Base-by-base conservation (phyloP, 2,888 invertebrate genomes). In the Zele albiditarsus region DNA sequence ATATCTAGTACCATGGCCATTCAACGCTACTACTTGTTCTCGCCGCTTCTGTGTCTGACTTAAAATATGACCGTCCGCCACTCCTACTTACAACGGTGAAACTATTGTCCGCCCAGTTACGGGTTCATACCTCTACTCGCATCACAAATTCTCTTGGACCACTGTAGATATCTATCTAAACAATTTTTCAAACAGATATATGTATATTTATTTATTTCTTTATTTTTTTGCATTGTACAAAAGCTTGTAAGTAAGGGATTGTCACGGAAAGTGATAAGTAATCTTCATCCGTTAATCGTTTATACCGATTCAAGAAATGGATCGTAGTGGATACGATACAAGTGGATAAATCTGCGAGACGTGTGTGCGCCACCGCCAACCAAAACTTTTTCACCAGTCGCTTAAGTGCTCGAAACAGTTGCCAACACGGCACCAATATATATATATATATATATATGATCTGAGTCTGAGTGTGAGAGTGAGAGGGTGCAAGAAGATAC, bases 1-100 rank as follows among this genome's bases (percentile, higher is more conserved):
- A 53, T 53, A 53, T 53, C 53, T 23, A 58, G 63, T 38, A 68
- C 70, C 62, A 62, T 20, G 68, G 71, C 74, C 75, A 79, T 77
- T 73, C 79, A 79, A 67, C 77, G 79, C 80, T 83, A 81, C 80
- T 79, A 81, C 84, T 85, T 84, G 84, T 84, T 83, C 82, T 75
- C 80, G 72, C 80, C 78, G 82, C 78, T 83, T 77, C 87, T 88
- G 88, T 84, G 84, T 81, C 83, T 87, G 88, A 87, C 88, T 87
- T 87, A 85, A 88, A 86, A 86, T 87, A 88, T 84, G 84, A 81
- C 78, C 77, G 80, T 72, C 81, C 82, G 81, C 87, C 88, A 87
- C 87, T 87, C 87, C 87, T 86, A 82, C 84, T 84, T 84, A 83
- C 82, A 80, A 79, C 81, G 58, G 84, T 70, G 75, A 78, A 85